phyloP scores from a whole-genome alignment of 2,113 vertebrate species.

The Zapornia atra region DNA sequence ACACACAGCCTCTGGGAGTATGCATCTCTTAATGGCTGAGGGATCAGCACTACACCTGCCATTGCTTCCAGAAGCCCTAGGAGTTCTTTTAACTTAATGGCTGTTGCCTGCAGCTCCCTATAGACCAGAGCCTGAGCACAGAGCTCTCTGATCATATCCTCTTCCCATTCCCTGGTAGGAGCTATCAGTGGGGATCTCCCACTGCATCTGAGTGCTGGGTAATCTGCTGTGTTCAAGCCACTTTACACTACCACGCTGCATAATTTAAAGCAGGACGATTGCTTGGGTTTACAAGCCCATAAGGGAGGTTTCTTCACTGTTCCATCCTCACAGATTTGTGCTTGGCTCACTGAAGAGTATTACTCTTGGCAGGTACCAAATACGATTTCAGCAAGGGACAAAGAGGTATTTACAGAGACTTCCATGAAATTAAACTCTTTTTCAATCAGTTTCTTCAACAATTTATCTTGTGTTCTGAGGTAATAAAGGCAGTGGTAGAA shows the following conservation, averaged over 20 bases:
- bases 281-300: slow-evolving; percentile 33
- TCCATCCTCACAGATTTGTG: slow-evolving; percentile 23
- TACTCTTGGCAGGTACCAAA: slow-evolving; percentile 43
- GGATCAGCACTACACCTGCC: background rate
- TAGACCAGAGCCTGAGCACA: background rate
- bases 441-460: background rate
- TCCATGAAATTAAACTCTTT: slow-evolving; percentile 14
- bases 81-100: slow-evolving; percentile 44
- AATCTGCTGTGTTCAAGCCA: slow-evolving; percentile 57
- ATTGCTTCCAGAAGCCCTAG: background rate
- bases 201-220: background rate
- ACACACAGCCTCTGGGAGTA: background rate
- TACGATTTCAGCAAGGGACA: slow-evolving; percentile 12
- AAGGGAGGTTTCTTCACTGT: slow-evolving; percentile 41
- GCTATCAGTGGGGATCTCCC: slow-evolving; percentile 41
- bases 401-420: slow-evolving; percentile 30
- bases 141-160: slow-evolving; percentile 28
- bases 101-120: slow-evolving; percentile 12
- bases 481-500: background rate
- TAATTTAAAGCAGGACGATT: slow-evolving; percentile 54
- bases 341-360: background rate
- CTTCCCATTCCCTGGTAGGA: slow-evolving; percentile 34
- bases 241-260: slow-evolving; percentile 34
- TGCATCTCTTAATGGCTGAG: slow-evolving; percentile 9
- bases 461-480: background rate